Conservation (phyloP, 2,888 invertebrate genomes). For the Tinea pellionella region DNA sequence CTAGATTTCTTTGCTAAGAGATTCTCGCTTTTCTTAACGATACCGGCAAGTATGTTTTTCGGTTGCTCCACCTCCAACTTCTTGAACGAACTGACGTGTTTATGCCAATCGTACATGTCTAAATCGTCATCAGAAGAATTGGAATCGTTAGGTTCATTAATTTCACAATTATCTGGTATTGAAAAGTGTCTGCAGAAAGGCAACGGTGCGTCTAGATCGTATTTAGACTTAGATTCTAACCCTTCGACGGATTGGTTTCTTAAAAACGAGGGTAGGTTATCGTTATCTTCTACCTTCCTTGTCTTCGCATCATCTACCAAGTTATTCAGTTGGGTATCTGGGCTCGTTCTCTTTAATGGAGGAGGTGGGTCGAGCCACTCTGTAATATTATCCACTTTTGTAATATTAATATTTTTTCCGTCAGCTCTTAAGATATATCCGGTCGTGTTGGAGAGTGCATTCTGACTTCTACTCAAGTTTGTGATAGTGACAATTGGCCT, state of each 20-base stretch:
- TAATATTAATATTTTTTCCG: constrained; percentile 44
- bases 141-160: constrained; percentile 22
- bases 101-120: constrained; percentile 27
- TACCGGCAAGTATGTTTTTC: constrained; percentile 28
- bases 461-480: constrained; percentile 32
- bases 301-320: constrained; percentile 19
- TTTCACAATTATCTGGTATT: constrained; percentile 32
- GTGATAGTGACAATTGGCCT: constrained; percentile 21
- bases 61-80: constrained; percentile 26
- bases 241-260: constrained; percentile 60
- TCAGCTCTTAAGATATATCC: constrained; percentile 50
- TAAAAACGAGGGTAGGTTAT: constrained; percentile 40
- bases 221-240: constrained; percentile 37
- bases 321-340: constrained; percentile 35
- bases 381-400: constrained; percentile 58
- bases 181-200: constrained; percentile 44
- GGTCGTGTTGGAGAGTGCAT: constrained; percentile 28
- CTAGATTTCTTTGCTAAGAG: constrained; percentile 31
- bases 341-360: constrained; percentile 40
- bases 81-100: constrained; percentile 27
- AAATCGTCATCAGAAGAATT: constrained; percentile 27
- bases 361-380: constrained; percentile 53
- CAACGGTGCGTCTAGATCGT: constrained; percentile 26
- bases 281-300: constrained; percentile 19
- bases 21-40: constrained; percentile 34